Base-by-base conservation (phyloP, 2,113 vertebrate genomes). In the Pangasianodon gigas region DNA sequence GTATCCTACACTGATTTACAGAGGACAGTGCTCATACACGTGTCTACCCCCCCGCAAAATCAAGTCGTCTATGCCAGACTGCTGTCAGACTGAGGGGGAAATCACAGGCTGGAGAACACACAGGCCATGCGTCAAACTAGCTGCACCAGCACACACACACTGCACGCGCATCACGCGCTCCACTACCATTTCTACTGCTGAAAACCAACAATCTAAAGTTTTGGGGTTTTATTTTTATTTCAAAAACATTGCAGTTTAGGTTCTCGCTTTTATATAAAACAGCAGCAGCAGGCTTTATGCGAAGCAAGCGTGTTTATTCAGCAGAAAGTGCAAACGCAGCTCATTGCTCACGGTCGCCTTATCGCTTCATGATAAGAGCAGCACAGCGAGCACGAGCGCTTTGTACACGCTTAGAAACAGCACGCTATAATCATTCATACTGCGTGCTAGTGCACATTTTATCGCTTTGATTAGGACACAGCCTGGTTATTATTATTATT, bases 311-410 rank as follows among this genome's bases (percentile, higher is more conserved):
- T 26, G 44, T 52, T 79, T 86, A 77, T 44, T 26, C 29, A 16
- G 60, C 10, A 81, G 75, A 81, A 89, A 85, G 6, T 65, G 46
- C 88, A 77, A 75, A 79, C 67, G 56, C 44, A 51, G 88, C 88
- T 58, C 51, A 6, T 74, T 81, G 48, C 44, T 65, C 44, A 10
- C 32, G 29, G 41, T 18, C 58, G 77, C 56, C 29, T 74, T 32
- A 65, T 62, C 18, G 44, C 44, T 88, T 56, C 11, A 86, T 86
- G 44, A 88, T 69, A 52, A 56, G 32, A 89, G 81, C 81, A 65
- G 21, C 1, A 60, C 24, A 48, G 48, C 44, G 65, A 56, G 54
- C 82, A 80, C 44, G 54, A 74, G 48, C 46, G 67, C 48, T 19
- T 71, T 32, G 8, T 71, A 21, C 48, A 37, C 13, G 24, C 24